Base-by-base conservation (phyloP, 2,797 vertebrate genomes). In the Cryptoblepharus egeriae region DNA sequence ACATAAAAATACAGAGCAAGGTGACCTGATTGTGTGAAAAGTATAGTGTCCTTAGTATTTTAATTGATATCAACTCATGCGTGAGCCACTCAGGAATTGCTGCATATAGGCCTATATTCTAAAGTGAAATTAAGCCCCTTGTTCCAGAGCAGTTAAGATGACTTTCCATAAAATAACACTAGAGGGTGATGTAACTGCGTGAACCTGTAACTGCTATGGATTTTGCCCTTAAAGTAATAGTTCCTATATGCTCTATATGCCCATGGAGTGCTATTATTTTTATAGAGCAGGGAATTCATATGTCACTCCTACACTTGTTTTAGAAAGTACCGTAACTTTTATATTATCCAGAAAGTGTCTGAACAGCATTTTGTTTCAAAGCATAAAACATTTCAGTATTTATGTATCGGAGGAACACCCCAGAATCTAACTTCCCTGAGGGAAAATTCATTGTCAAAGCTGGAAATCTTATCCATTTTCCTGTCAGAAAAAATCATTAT, bases 371-470 rank as follows among this genome's bases (percentile, higher is more conserved):
- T 24, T 77, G 49, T 52, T 77, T 49, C 45, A 72, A 22, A 72
- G 72, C 71, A 71, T 80, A 67, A 77, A 71, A 65, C 39, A 55
- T 64, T 83, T 39, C 68, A 42, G 5, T 5, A 28, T 49, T n/a
- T 65, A 64, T 39, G 35, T 39, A 42, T 68, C 22, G 65, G 20
- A 35, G 26, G 37, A 49, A 71, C 58, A n/a, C 18, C 49, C 49
- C 18, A 16, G 24, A 26, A 57, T 72, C 68, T 65, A 58, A 65
- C 1, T 15, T 73, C 32, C 60, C 60, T 65, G 75, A 83, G 70
- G 60, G 45, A 49, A 83, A 37, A 57, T 83, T 57, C 18, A 45
- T 35, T 83, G 61, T 67, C 69, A 78, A 67, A 57, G 39, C 57
- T 49, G 73, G 39, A 26, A 26, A 49, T 26, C 20, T 72, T 72